Conservation (phyloP, 2,888 invertebrate species). For the Perithous albicinctus region DNA sequence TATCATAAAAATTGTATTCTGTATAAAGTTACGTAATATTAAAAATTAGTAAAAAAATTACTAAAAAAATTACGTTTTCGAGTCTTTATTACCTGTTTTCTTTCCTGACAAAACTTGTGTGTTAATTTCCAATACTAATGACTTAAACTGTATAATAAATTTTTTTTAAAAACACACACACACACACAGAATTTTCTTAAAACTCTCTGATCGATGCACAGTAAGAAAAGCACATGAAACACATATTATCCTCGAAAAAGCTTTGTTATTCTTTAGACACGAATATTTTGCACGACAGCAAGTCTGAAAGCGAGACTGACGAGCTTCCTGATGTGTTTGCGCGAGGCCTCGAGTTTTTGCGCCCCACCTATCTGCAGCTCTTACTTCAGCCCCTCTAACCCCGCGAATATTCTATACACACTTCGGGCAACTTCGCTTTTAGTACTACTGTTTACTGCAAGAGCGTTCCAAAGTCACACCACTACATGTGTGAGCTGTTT, state of each 20-base stretch:
- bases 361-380: slow-evolving; percentile 42
- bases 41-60: background rate
- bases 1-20: too few species aligned
- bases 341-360: slow-evolving; percentile 15
- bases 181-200: slow-evolving; percentile 39
- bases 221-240: too few species aligned
- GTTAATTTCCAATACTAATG: too few species aligned
- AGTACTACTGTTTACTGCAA: slow-evolving; percentile 3
- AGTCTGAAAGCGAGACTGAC: slow-evolving; percentile 71
- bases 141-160: slow-evolving; percentile 50
- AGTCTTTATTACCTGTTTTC: too few species aligned
- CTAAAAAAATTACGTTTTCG: too few species aligned
- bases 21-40: too few species aligned
- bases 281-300: slow-evolving; percentile 69
- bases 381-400: slow-evolving; percentile 43
- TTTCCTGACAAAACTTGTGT: too few species aligned
- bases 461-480: background rate
- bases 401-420: slow-evolving; percentile 11
- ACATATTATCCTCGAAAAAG: slow-evolving; percentile 25
- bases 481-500: slow-evolving; percentile 32
- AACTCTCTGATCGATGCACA: slow-evolving; percentile 15
- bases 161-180: too few species aligned
- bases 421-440: slow-evolving; percentile 44
- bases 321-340: slow-evolving; percentile 56
- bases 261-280: slow-evolving; percentile 52